Evolutionary conservation across 2,797 vertebrate genomes (phyloP), one percentile per base, ranked within the genome.

Genomic region (Hyperoplus immaculatus): DNA sequence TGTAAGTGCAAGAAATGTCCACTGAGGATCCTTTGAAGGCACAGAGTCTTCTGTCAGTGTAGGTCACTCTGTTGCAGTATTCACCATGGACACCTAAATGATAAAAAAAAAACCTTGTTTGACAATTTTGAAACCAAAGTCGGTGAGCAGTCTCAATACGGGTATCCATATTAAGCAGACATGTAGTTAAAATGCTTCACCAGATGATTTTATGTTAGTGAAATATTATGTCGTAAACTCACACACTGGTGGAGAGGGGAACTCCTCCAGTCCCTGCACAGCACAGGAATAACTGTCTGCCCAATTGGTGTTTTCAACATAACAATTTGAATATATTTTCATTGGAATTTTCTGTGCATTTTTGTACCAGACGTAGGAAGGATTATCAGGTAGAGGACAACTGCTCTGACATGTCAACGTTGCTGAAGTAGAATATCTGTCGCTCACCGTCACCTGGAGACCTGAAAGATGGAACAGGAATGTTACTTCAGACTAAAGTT

Each of bases 11-110:
- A 21, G 72, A 62, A 41, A 89, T 77, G 41, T 80, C 15, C 42
- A 89, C 69, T 42, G 82, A 72, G 42, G 88, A 84, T 8, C 85
- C 82, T 72, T 42, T 72, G 42, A 77, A 38, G 55, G 38, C 75
- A 75, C 87, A 89, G 62, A 89, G 69, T n/a, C 39, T 68, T 57
- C 54, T 71, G 15, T 56, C 1, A 3, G 9, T 6, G 46, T 88
- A 88, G 2, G 0, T 61, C 66, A 90, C 80, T 58, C 13, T 61
- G 71, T 56, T 57, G 54, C 86, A 89, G 2, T 4, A 3, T 0
- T 3, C 0, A 3, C 6, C 4, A 36, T 13, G 0, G 42, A 47
- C 1, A 82, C 86, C 90, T 92, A 64, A 38, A 86, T 83, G 18
- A 55, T 29, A 9, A 0, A 16, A 56, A 77, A 4, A 46, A 29